Conservation (phyloP, 2,888 invertebrate genomes). For the Leptinotarsa rubiginosa region DNA sequence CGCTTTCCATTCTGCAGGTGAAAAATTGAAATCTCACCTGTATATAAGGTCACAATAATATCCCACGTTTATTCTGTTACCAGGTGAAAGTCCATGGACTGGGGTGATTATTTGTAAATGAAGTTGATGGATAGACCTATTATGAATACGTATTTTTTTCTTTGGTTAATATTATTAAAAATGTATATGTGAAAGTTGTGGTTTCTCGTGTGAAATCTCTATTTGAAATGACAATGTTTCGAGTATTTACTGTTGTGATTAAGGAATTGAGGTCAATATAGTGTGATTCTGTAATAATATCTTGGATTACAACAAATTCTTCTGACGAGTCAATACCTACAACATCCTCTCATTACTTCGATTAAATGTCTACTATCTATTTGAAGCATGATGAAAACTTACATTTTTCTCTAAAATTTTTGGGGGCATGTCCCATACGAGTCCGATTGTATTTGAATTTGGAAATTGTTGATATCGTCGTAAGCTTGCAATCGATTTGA, state of each 20-base stretch:
- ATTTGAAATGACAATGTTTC: background rate
- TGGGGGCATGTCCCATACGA: too few species aligned
- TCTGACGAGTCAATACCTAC: too few species aligned
- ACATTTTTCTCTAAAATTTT: too few species aligned
- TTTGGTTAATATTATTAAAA: background rate
- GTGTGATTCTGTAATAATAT: too few species aligned
- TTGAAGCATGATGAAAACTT: too few species aligned
- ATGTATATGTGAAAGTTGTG: constrained; percentile 1
- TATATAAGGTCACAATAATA: background rate
- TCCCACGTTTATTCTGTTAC: constrained; percentile 8
- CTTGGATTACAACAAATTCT: too few species aligned
- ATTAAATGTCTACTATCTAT: too few species aligned
- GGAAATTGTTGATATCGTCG: too few species aligned
- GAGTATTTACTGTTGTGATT: background rate
- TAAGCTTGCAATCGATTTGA: too few species aligned
- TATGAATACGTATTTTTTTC: constrained; percentile 11
- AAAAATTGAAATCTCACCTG: background rate
- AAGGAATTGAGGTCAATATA: background rate
- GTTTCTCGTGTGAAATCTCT: constrained; percentile 4
- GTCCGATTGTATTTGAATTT: too few species aligned
- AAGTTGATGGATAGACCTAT: constrained; percentile 12
- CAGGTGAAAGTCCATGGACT: constrained; percentile 1
- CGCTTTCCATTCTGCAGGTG: background rate
- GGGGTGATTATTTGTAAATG: constrained; percentile 2
- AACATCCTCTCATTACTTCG: too few species aligned